Conservation (phyloP, 2,797 vertebrate genomes). For the Podarcis lilfordi region DNA sequence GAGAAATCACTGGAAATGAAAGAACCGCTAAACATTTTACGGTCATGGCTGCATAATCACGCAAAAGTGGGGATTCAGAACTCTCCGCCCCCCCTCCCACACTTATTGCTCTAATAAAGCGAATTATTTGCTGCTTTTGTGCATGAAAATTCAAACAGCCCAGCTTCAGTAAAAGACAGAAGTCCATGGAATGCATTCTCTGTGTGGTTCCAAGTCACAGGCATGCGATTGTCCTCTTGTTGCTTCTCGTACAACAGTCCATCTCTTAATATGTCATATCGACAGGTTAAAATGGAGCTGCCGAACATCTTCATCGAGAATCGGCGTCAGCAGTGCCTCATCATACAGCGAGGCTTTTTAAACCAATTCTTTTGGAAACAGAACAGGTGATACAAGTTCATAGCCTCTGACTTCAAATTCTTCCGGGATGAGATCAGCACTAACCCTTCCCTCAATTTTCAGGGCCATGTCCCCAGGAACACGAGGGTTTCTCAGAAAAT, state of each 20-base stretch:
- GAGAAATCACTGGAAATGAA: not conserved
- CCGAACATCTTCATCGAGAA: slow-evolving; percentile 81
- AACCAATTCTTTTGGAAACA: slow-evolving; percentile 72
- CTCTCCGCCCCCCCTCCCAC: not conserved
- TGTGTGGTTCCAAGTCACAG: slow-evolving; percentile 84
- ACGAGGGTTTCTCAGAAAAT: slow-evolving; percentile 71
- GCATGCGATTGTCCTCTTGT: slow-evolving; percentile 70
- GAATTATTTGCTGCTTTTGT: slow-evolving; percentile 67
- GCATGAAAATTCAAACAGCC: slow-evolving; percentile 60
- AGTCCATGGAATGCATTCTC: slow-evolving; percentile 84
- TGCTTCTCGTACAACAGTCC: slow-evolving; percentile 79
- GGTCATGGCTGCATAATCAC: not conserved
- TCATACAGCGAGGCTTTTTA: slow-evolving; percentile 38
- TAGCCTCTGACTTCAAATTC: slow-evolving; percentile 78
- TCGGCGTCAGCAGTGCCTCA: slow-evolving; percentile 75
- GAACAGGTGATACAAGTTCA: not conserved
- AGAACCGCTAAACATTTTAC: not conserved
- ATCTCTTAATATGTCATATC: slow-evolving; percentile 85
- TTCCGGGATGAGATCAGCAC: slow-evolving; percentile 78
- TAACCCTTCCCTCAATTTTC: slow-evolving; percentile 81
- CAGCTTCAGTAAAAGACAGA: slow-evolving; percentile 64
- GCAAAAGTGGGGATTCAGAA: not conserved
- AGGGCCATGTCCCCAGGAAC: slow-evolving; percentile 76
- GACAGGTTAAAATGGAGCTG: slow-evolving; percentile 83
- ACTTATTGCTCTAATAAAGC: slow-evolving; percentile 75